Percentiles rank a stretch among this genome's conserved stretches.
Evolutionary conservation across 2,113 vertebrate genomes (phyloP).

Genomic region (Orthonyx spaldingii): DNA sequence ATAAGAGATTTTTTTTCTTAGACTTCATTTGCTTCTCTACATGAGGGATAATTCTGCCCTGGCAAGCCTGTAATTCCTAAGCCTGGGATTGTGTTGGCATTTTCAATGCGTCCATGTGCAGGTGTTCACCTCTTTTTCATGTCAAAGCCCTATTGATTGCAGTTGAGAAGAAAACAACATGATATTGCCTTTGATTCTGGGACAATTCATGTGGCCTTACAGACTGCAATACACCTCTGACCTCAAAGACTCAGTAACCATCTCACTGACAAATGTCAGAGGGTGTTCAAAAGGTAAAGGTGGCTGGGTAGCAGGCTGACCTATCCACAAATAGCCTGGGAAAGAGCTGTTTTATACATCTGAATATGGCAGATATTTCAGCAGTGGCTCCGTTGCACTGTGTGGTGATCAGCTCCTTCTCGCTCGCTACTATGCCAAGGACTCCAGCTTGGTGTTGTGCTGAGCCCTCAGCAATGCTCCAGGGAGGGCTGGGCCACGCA

Average conservation of each 20-base stretch:
- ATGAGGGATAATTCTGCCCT: neutral
- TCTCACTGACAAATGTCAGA: neutral
- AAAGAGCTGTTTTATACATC: neutral
- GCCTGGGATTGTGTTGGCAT: neutral
- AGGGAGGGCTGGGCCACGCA: neutral
- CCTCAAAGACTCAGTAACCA: neutral
- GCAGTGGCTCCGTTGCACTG: neutral
- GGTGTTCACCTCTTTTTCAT: neutral
- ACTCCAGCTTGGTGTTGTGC: neutral
- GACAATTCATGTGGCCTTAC: neutral
- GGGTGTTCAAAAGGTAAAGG: neutral
- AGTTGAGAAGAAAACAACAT: neutral
- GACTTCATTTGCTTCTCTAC: constrained; percentile 1
- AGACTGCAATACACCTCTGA: neutral
- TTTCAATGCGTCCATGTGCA: neutral
- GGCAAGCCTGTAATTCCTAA: neutral
- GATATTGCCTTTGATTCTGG: neutral
- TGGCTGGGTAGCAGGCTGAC: neutral
- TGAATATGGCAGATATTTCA: neutral
- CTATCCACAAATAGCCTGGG: neutral
- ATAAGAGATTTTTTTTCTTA: neutral
- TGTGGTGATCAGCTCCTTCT: neutral
- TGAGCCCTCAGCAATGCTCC: neutral
- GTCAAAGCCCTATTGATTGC: neutral
- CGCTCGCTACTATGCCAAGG: fast-evolving